These are phyloP conservation scores for Ctenodactylus gundi DNA, from an alignment of 2,113 vertebrate species.

Conservation along the genomic window DNA sequence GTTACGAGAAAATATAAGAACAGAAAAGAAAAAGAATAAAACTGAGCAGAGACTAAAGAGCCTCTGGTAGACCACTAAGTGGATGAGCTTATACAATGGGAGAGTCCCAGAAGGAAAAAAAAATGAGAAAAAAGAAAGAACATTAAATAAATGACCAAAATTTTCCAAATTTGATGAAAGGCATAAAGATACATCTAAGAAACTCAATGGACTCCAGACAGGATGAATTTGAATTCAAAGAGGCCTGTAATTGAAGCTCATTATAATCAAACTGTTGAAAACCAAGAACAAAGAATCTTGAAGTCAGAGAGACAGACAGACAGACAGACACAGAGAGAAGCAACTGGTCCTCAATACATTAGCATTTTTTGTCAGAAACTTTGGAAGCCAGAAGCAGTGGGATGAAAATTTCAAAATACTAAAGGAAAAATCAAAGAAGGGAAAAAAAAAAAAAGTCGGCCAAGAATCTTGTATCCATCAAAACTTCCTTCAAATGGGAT, in stretches of 20 bases:
- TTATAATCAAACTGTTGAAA: too few species aligned
- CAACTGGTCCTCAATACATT: neutral
- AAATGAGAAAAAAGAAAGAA: neutral
- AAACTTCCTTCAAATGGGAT: neutral
- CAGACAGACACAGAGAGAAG: too few species aligned
- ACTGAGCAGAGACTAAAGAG: too few species aligned
- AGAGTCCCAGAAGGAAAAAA: neutral
- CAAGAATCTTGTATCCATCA: neutral
- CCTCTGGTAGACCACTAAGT: neutral
- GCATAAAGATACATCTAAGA: neutral
- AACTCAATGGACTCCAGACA: neutral
- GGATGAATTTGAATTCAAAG: neutral
- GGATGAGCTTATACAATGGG: too few species aligned
- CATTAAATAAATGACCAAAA: neutral
- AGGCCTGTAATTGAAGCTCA: too few species aligned
- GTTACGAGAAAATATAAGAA: neutral
- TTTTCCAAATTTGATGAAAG: neutral
- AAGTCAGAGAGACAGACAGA: neutral
- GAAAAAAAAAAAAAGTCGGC: neutral
- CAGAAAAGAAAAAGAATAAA: neutral
- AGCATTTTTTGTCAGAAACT: neutral
- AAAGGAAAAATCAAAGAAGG: neutral
- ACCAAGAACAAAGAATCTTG: neutral
- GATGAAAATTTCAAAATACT: neutral
- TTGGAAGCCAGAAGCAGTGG: neutral